Evolutionary conservation across 2,113 vertebrate species (phyloP).

Genomic region (Spilogale gracilis): DNA sequence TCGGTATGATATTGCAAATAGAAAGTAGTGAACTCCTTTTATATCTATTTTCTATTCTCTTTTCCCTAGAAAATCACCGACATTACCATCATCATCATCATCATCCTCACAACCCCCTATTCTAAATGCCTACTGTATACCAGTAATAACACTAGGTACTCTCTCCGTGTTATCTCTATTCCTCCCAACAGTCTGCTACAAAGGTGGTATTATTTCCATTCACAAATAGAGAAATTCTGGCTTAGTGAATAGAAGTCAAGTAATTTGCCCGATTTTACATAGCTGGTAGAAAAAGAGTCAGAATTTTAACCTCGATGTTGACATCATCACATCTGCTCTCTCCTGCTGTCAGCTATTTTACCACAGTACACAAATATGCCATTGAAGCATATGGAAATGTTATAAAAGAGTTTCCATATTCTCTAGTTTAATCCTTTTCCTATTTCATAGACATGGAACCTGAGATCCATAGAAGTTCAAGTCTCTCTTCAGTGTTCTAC

Average conservation of each 20-base stretch:
- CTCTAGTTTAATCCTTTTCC: not conserved
- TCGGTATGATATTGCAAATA: not conserved
- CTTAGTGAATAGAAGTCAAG: not conserved
- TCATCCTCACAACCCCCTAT: not conserved
- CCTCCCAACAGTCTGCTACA: not conserved
- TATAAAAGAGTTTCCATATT: not conserved
- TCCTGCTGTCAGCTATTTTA: not conserved
- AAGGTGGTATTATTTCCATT: not conserved
- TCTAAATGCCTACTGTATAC: no score
- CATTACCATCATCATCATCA: no score
- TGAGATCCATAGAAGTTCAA: not conserved
- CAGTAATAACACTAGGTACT: not conserved
- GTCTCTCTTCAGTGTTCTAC: not conserved
- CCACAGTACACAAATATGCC: not conserved
- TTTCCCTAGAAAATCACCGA: not conserved
- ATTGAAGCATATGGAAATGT: not conserved
- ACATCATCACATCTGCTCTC: not conserved
- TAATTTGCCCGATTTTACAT: not conserved
- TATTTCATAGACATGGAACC: not conserved
- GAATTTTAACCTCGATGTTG: not conserved
- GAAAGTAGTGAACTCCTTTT: not conserved
- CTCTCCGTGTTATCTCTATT: not conserved
- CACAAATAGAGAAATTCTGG: not conserved
- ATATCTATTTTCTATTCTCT: not conserved
- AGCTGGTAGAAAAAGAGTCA: not conserved